Evolutionary conservation across 2,888 invertebrate species (phyloP), one percentile per base, ranked within the genome.

Genomic region (Myathropa florea): DNA sequence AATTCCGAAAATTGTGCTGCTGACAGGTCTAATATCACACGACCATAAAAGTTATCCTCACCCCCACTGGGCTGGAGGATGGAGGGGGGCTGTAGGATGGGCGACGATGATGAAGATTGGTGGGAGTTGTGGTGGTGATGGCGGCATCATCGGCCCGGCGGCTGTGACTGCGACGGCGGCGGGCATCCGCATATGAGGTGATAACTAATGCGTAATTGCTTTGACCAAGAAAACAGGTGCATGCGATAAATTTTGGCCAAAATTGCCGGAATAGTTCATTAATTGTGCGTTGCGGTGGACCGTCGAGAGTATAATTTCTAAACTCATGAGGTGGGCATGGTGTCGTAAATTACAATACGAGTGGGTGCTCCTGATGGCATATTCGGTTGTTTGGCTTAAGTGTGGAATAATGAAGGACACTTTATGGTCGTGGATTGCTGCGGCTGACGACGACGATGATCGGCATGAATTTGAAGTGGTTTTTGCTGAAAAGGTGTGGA

Each of bases 151-250:
- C 46, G 46, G n/a, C 39, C 12, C 14, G 39, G 39, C n/a, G 39
- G 39, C 39, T 4, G 57, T 46, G 46, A 18, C 46, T 7, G 18
- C 7, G 28, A 9, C 78, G 57, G 28, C 63, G 61, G 30, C 57
- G 9, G 71, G 70, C 57, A 55, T 60, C 65, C 72, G 71, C 77
- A 82, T 85, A 33, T 77, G 82, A 85, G 85, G 85, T 85, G 85
- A 85, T 85, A 82, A 85, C 85, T 85, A 85, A 85, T 85, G 82
- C 82, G 73, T 82, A 85, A 85, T 85, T 81, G 85, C 82, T 82
- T 82, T 86, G 83, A 86, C 86, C 86, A 86, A 86, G 86, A 83
- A 83, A 86, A 86, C 86, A 86, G 86, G 86, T 86, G 86, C 86
- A 86, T 83, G 86, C 75, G 75, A 86, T 86, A 86, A 83, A 86